Base-by-base conservation (phyloP, 2,888 invertebrate species). In the Pollenia angustigena region DNA sequence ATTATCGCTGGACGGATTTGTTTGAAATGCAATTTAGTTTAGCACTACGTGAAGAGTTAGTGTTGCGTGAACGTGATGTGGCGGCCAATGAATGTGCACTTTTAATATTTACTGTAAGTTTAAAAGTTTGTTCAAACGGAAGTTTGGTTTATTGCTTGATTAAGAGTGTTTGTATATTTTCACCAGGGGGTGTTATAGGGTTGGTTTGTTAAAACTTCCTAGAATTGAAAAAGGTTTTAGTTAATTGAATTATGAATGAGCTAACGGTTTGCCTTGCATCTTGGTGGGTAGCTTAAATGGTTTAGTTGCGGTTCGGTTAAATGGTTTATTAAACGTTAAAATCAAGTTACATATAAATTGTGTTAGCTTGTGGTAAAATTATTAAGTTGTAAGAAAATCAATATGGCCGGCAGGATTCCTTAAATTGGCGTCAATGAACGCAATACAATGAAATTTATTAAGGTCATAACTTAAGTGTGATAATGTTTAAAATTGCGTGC, bases 21-120 rank as follows among this genome's bases (percentile, higher is more conserved):
- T 66, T 60, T n/a, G 81, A 88, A 48, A 85, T 90, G 69, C 76
- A 91, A 71, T 88, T 82, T 64, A 96, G 96, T 10, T 93, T 93
- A 48, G 94, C 94, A 90, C 92, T 95, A 0, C 60, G 79, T 10
- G 96, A 96, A 88, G 94, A 95, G 88, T 92, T 97, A 60, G 94
- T 96, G 62, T 93, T 94, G 18, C 93, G 96, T 3, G 93, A 97
- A 46, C 95, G 95, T 90, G 94, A 94, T 8, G 95, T 97, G 72
- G 95, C 95, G 10, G 94, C 96, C 44, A 98, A 98, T 90, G 97
- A 98, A 93, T 97, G 97, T 92, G 97, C 97, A 90, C 95, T 96
- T 40, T 93, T 98, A 79, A 97, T 98, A 82, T 98, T 96, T 91
- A 98, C 98, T 80, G 95, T 94, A 76, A 32, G 79, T 76, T 46